phyloP scores from a whole-genome alignment of 1,140 invertebrate species.

The Saccostrea cuccullata region DNA sequence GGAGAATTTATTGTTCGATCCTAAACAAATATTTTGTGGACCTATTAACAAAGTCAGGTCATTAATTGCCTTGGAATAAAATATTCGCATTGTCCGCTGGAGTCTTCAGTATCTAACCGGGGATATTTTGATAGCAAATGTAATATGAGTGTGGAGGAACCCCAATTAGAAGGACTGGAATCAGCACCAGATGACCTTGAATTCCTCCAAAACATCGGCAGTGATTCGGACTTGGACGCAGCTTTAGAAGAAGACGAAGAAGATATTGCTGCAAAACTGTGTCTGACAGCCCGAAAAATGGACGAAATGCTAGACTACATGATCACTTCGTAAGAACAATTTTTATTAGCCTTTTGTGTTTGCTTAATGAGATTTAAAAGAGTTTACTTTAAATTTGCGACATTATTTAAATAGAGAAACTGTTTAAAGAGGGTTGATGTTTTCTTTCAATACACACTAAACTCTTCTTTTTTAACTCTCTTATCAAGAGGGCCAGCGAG shows the following conservation, averaged over 20 bases:
- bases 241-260: neutral
- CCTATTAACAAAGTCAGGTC: neutral
- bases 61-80: conserved; percentile 13
- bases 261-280: neutral
- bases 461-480: neutral
- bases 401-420: conserved; percentile 4
- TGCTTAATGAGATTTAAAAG: conserved; percentile 19
- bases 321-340: neutral
- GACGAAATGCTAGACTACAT: conserved; percentile 11
- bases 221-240: neutral
- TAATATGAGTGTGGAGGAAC: neutral
- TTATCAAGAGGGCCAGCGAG: conserved; percentile 9
- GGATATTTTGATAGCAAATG: conserved; percentile 22
- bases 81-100: neutral
- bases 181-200: neutral
- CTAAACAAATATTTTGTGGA: conserved; percentile 15
- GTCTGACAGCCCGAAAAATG: neutral
- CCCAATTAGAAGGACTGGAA: neutral
- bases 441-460: neutral
- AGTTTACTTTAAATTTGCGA: conserved; percentile 15
- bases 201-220: neutral
- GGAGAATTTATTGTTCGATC: neutral
- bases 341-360: conserved; percentile 21
- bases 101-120: neutral
- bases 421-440: conserved; percentile 32